Evolutionary conservation across 2,888 invertebrate genomes (phyloP).

Genomic region (Mythimna vitellina): DNA sequence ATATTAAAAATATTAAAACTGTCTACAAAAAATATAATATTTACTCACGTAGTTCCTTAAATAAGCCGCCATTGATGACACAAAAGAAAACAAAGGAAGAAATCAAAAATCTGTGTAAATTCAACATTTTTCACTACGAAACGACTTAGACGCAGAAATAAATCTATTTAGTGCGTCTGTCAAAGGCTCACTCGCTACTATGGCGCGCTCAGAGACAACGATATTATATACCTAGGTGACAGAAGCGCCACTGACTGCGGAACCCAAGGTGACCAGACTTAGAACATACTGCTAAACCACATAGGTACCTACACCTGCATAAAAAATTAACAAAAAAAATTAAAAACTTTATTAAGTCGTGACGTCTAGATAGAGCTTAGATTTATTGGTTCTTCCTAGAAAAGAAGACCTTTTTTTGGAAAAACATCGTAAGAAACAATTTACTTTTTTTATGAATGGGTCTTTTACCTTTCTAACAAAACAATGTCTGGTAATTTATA

Average conservation of each 20-base stretch:
- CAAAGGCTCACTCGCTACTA: slow-evolving; percentile 53
- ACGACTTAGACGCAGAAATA: slow-evolving; percentile 11
- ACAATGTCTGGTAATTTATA: no score
- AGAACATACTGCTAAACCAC: slow-evolving; percentile 24
- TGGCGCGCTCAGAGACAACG: slow-evolving; percentile 24
- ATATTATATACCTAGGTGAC: slow-evolving; percentile 65
- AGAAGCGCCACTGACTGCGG: slow-evolving; percentile 37
- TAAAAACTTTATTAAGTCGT: slow-evolving; percentile 18
- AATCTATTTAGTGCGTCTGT: slow-evolving; percentile 35
- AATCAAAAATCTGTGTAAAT: slow-evolving; percentile 55
- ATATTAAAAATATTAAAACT: background rate
- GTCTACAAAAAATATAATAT: background rate
- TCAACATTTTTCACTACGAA: slow-evolving; percentile 45
- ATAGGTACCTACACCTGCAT: background rate
- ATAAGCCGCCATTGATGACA: slow-evolving; percentile 67
- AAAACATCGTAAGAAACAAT: no score
- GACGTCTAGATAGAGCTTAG: slow-evolving; percentile 25
- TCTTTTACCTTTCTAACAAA: no score
- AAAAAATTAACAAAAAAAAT: slow-evolving; percentile 28
- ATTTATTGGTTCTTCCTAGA: background rate
- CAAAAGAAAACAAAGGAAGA: slow-evolving; percentile 69
- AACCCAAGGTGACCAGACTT: slow-evolving; percentile 63
- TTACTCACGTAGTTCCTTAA: slow-evolving; percentile 77
- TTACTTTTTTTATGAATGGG: no score
- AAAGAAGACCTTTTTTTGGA: no score